These are phyloP conservation scores for Psilopsiagon aurifrons DNA, from an alignment of 2,113 vertebrate genomes.

Conservation along the genomic window DNA sequence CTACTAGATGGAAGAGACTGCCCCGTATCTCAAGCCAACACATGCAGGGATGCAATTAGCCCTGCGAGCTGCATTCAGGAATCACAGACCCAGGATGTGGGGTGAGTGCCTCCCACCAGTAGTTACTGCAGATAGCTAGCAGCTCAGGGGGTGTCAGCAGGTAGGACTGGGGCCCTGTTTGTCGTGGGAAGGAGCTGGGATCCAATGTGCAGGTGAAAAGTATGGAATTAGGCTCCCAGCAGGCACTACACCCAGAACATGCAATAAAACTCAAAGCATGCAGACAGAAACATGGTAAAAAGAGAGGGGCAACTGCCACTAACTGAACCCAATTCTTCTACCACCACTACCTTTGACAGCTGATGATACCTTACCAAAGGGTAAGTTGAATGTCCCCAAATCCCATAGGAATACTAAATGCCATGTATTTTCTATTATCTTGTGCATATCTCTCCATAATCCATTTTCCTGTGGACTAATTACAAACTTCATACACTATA, in stretches of 20 bases:
- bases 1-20: background rate
- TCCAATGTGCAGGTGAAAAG: background rate
- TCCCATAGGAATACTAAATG: background rate
- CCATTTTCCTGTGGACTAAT: background rate
- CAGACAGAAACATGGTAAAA: background rate
- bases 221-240: background rate
- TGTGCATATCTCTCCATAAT: background rate
- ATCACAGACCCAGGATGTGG: accelerated
- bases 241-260: background rate
- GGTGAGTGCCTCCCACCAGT: accelerated
- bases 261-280: background rate
- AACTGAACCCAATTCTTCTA: background rate
- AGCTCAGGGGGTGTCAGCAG: background rate
- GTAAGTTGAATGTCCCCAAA: background rate
- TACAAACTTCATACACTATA: background rate
- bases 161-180: background rate
- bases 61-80: background rate
- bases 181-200: background rate
- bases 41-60: accelerated
- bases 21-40: background rate
- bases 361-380: background rate
- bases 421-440: background rate
- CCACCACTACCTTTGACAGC: background rate
- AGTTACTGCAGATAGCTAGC: background rate
- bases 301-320: background rate